Base-by-base conservation (phyloP, 2,888 invertebrate species). In the Hipparchia sbordonii region DNA sequence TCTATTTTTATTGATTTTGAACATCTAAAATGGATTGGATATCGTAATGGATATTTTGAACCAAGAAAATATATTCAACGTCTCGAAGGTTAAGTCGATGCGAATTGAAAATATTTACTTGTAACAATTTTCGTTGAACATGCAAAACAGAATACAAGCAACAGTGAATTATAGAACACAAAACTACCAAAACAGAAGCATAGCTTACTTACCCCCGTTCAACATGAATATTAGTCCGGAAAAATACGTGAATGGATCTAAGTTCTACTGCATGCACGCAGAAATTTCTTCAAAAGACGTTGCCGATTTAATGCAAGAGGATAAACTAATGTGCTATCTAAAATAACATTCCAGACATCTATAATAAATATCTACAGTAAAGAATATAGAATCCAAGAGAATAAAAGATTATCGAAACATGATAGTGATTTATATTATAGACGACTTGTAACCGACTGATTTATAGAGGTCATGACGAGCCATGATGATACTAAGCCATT, bases 401-500 rank as follows among this genome's bases (percentile, higher is more conserved):
- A 87, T 82, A 88, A 84, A 83, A 88, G 88, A 88, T 89, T 59
- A 60, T 59, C 90, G 89, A 90, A 88, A 86, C 80, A 87, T 87
- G 86, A 84, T 82, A 83, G 89, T 90, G 87, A 88, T 84, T 83
- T 39, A 4, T 39, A 83, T 82, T 82, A 83, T 85, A 84, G 87
- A 86, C 88, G 88, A 89, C 85, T 85, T 87, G 86, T 84, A 85
- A 85, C 85, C 85, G 86, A 85, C 79, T 75, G 74, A 84, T 86
- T 52, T 86, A 85, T 84, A 88, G 82, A 89, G 84, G 83, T 87
- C 86, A 87, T 87, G 84, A 89, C 89, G 86, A 89, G 85, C 82
- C 85, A 86, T 90, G 87, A 88, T 92, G 87, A 89, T 90, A 91
- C 89, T 87, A 92, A 93, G 93, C 93, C 93, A 93, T 93, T 89